A percentile compares a stretch with the other conserved stretches of the same genome.
phyloP scores from a whole-genome alignment of 2,113 vertebrate species.

The Procavia capensis region DNA sequence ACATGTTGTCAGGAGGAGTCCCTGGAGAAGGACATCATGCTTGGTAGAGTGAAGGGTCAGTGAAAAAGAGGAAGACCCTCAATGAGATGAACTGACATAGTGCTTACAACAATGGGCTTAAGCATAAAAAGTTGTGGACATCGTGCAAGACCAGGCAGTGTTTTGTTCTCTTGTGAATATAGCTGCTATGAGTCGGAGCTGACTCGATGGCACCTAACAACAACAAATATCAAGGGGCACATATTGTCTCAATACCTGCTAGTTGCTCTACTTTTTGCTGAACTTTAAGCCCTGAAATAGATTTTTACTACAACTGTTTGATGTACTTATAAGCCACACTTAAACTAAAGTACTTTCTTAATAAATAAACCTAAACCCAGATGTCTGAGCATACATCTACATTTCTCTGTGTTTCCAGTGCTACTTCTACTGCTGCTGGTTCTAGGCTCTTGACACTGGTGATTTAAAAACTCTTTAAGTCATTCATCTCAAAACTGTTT shows the following conservation, averaged over 20 bases:
- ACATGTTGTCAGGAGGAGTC: no score
- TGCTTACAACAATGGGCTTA: no score
- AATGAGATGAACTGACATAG: no score
- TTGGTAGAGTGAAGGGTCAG: no score
- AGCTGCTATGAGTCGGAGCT: no score
- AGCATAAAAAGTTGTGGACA: no score
- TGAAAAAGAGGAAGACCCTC: no score
- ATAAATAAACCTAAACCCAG: not conserved
- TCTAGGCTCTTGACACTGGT: constrained; percentile 56
- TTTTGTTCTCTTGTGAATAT: no score
- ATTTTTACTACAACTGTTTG: not conserved
- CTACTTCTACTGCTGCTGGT: constrained; percentile 24
- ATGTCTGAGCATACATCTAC: not conserved
- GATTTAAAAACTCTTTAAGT: constrained; percentile 77
- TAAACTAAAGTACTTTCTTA: not conserved
- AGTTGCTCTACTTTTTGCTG: not conserved
- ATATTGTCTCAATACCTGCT: not conserved
- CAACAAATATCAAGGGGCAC: not conserved
- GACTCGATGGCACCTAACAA: no score
- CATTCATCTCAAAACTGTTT: constrained; percentile 77
- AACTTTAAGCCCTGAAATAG: not conserved
- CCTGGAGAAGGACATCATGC: no score
- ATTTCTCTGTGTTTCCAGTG: not conserved
- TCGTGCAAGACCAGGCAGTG: no score
- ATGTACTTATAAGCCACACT: not conserved